Percentiles rank a stretch among this genome's conserved stretches.
phyloP scores from a whole-genome alignment of 2,888 invertebrate species.

The Ectemnius cavifrons region DNA sequence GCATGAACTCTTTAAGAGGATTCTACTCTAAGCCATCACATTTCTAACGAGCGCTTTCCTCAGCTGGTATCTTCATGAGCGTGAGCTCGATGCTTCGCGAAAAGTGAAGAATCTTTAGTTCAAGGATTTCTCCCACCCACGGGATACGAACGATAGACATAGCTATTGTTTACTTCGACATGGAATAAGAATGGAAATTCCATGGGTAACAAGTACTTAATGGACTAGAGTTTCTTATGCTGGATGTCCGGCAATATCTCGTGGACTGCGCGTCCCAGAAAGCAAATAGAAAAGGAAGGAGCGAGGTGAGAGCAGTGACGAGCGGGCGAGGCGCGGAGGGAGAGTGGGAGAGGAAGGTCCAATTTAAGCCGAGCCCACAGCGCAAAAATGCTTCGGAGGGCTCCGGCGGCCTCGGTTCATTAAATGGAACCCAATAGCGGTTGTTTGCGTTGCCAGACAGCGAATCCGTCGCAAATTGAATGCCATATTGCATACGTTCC shows the following conservation, averaged over 20 bases:
- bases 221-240: no score
- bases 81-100: no score
- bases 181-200: no score
- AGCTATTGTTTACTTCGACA: no score
- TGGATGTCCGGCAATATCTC: no score
- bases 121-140: no score
- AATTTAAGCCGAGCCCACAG: conserved; percentile 72
- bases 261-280: conserved; percentile 58
- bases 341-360: conserved; percentile 56
- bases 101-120: no score
- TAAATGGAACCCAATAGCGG: conserved; percentile 74
- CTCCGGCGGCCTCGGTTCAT: conserved; percentile 68
- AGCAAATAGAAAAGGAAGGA: conserved; percentile 58
- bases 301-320: conserved; percentile 22
- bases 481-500: conserved; percentile 72
- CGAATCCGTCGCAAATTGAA: conserved; percentile 72
- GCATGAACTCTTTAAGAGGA: conserved; percentile 62
- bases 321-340: conserved; percentile 25
- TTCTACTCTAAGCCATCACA: conserved; percentile 60
- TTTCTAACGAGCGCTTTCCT: conserved; percentile 60
- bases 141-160: no score
- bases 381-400: conserved; percentile 71
- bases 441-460: conserved; percentile 73
- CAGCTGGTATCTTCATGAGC: conserved; percentile 20
- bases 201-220: no score